Evolutionary conservation across 1,140 invertebrate species (phyloP).

Genomic region (Dolichoris vasculosae): DNA sequence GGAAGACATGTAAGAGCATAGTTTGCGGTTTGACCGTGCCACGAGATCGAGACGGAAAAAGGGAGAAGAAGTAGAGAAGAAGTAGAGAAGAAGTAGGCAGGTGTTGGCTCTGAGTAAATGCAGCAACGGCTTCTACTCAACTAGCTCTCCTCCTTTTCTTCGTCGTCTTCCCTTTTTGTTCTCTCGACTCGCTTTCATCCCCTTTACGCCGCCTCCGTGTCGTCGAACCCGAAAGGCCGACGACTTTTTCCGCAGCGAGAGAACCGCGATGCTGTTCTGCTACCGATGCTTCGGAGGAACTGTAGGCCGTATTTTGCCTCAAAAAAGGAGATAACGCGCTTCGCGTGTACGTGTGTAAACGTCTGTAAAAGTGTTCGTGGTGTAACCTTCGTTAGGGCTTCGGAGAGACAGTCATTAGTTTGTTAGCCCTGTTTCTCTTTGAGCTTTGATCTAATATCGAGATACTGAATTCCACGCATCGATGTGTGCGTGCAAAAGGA

Average conservation of each 20-base stretch:
- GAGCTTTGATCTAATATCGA: too few species aligned
- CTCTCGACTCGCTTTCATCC: conserved; percentile 33
- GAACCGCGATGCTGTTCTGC: not conserved
- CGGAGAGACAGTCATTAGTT: conserved; percentile 13
- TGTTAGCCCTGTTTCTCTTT: conserved; percentile 6
- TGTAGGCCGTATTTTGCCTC: not conserved
- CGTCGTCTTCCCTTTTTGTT: conserved; percentile 27
- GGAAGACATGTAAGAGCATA: not conserved
- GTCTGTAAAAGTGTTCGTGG: not conserved
- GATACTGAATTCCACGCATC: not conserved
- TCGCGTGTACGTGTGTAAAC: not conserved
- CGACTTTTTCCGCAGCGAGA: conserved; percentile 46
- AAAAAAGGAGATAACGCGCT: not conserved
- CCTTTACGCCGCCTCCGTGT: conserved; percentile 38
- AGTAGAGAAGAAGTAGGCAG: conserved; percentile 4
- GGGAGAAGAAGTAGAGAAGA: not conserved
- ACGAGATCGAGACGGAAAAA: not conserved
- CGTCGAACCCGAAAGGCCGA: conserved; percentile 58
- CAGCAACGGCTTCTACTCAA: conserved; percentile 30
- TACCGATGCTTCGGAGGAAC: not conserved
- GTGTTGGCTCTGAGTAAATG: conserved; percentile 22
- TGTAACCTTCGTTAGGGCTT: not conserved
- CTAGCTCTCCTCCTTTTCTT: conserved; percentile 28
- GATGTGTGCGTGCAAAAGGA: not conserved
- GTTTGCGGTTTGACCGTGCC: not conserved